phyloP scores from a whole-genome alignment of 2,113 vertebrate genomes.

The Nesoenas mayeri region DNA sequence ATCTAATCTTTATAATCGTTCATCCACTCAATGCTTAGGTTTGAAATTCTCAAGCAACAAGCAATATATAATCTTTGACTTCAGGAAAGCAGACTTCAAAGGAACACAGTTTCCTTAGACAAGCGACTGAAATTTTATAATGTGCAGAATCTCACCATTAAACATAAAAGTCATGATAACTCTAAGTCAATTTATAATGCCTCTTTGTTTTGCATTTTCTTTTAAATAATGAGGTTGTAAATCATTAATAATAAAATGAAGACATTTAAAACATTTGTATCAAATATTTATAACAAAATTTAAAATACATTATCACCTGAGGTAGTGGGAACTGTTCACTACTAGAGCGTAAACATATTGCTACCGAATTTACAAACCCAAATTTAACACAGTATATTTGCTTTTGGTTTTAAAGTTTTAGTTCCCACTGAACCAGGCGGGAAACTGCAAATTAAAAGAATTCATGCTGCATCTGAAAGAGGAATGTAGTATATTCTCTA shows the following conservation, averaged over 20 bases:
- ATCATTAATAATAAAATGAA: constrained; percentile 45
- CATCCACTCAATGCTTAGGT: not conserved
- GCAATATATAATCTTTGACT: not conserved
- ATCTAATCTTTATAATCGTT: not conserved
- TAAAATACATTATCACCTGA: constrained; percentile 4
- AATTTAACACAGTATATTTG: not conserved
- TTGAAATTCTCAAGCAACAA: constrained; percentile 22
- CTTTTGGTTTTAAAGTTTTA: constrained; percentile 11
- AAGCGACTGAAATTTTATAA: constrained; percentile 22
- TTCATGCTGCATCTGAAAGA: not conserved
- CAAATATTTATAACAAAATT: constrained; percentile 45
- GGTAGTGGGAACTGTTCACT: not conserved
- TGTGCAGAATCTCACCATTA: not conserved
- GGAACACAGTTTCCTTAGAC: not conserved
- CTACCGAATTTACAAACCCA: not conserved
- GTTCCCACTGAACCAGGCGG: not conserved
- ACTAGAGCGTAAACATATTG: not conserved
- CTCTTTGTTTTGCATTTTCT: constrained; percentile 1
- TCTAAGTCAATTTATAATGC: not conserved
- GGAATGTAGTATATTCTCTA: not conserved
- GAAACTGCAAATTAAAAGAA: constrained; percentile 5
- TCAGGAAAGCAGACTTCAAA: constrained; percentile 49
- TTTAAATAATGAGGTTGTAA: constrained; percentile 32
- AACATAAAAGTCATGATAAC: constrained; percentile 12
- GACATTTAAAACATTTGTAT: constrained; percentile 5